These are phyloP conservation scores for Hyles lineata DNA, from an alignment of 2,888 invertebrate genomes.

Conservation along the genomic window DNA sequence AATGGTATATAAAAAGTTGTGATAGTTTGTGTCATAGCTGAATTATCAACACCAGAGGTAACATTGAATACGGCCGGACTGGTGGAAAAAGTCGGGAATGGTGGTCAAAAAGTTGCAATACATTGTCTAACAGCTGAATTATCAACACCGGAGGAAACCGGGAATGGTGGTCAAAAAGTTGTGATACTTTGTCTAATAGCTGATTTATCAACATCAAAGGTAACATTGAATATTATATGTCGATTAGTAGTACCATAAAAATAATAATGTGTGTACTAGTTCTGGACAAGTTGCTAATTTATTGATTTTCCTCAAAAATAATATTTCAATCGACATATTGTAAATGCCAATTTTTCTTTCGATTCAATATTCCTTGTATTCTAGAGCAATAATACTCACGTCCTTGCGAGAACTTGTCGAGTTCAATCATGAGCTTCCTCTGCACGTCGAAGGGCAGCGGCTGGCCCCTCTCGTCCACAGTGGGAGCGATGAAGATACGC, in stretches of 20 bases:
- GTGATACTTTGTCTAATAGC: neutral
- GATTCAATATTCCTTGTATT: too few relatives aligned
- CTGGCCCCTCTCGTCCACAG: constrained; percentile 79
- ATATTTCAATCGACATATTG: too few relatives aligned
- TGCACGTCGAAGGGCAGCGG: constrained; percentile 74
- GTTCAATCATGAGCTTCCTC: constrained; percentile 87
- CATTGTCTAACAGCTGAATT: neutral
- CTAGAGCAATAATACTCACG: constrained; percentile 80
- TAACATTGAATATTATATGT: too few relatives aligned
- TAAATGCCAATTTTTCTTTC: too few relatives aligned
- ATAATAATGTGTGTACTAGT: too few relatives aligned
- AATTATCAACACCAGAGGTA: neutral
- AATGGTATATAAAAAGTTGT: constrained; percentile 53
- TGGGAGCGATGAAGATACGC: constrained; percentile 89
- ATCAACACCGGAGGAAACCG: too few relatives aligned
- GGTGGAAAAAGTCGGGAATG: constrained; percentile 47
- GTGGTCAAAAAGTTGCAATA: too few relatives aligned
- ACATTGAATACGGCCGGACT: too few relatives aligned
- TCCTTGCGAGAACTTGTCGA: constrained; percentile 88
- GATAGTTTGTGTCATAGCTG: neutral
- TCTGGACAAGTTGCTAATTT: too few relatives aligned
- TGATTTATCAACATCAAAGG: neutral
- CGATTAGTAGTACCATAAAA: too few relatives aligned
- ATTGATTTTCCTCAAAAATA: too few relatives aligned
- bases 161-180: constrained; percentile 54